These are phyloP conservation scores for Porites australiensis DNA, from an alignment of 64 coral and sea anemone species.

Conservation along the genomic window DNA sequence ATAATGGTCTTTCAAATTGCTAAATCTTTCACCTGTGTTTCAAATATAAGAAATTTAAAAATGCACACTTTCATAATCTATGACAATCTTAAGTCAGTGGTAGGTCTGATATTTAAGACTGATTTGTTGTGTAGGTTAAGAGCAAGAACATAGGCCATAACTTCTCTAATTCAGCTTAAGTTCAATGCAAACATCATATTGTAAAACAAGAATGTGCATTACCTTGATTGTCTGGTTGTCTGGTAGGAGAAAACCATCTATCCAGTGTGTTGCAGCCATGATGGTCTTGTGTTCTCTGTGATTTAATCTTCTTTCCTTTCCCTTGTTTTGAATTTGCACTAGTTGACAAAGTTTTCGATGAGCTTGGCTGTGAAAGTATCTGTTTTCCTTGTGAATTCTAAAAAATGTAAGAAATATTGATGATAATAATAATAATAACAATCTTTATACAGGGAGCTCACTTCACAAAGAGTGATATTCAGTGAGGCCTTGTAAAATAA, in stretches of 20 bases:
- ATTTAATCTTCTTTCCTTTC: constrained; percentile 37
- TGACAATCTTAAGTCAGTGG: too few relatives aligned
- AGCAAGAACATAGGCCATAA: too few relatives aligned
- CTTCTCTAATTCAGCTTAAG: too few relatives aligned
- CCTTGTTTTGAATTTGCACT: neutral
- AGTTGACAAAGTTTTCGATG: neutral
- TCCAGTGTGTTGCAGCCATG: constrained; percentile 49
- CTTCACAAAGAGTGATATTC: too few relatives aligned
- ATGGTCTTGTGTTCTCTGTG: constrained; percentile 20
- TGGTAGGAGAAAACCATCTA: constrained; percentile 70
- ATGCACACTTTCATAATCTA: too few relatives aligned
- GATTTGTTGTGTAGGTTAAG: too few relatives aligned
- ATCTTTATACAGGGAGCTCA: too few relatives aligned
- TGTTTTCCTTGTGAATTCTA: constrained; percentile 28
- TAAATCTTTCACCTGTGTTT: too few relatives aligned
- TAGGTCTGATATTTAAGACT: too few relatives aligned
- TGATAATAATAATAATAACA: neutral
- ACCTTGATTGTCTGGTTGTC: constrained; percentile 1
- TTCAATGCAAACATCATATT: neutral
- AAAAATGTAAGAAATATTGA: neutral
- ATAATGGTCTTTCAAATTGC: too few relatives aligned
- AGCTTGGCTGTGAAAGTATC: neutral
- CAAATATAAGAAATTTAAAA: too few relatives aligned
- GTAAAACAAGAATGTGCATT: neutral
- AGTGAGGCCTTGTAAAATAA: too few relatives aligned